Evolutionary conservation across 2,113 vertebrate genomes (phyloP), one percentile per base, ranked within the genome.

Genomic region (Elachura formosa): DNA sequence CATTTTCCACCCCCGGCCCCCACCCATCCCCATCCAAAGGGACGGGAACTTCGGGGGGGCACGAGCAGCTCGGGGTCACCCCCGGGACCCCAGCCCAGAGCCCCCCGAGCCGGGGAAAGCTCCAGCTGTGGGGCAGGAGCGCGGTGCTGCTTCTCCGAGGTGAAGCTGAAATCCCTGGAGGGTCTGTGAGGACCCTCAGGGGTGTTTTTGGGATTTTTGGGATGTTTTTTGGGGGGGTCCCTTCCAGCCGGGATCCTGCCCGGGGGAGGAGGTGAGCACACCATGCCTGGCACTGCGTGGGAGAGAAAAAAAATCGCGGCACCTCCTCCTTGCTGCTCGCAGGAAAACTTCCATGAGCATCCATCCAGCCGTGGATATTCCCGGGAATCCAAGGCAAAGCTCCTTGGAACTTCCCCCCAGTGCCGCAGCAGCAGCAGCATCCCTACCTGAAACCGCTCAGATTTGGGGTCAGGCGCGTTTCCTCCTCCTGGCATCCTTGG

Each of bases 391-490:
- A 5, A 4, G 1, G 6, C 28, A 5, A 62, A 52, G 1, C 16
- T 28, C 66, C 55, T 11, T 0, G 21, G 33, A 25, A 15, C 3
- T 5, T 8, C 12, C 14, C 48, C 25, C 43, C 43, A 9, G 10
- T 13, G 25, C 17, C 12, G 11, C 26, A 20, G 28, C 62, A 12
- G 23, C 33, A 8, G 55, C 63, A 21, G 13, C 40, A 23, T 5
- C 49, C 31, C 14, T 14, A 43, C 67, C 40, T 1, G n/a, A 43
- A 49, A 64, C 38, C 19, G 54, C 61, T 19, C 14, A 2, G 6
- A 54, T 25, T 2, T 4, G 51, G 38, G 68, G 3, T 1, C 48
- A 1, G 48, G 5, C 0, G 3, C 0, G 2, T 38, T 18, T 43
- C 26, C 28, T 34, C 69, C 43, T 31, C 12, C 43, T 7, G 10